Conservation (phyloP, 2,888 invertebrate species). For the Drosophila subsilvestris region DNA sequence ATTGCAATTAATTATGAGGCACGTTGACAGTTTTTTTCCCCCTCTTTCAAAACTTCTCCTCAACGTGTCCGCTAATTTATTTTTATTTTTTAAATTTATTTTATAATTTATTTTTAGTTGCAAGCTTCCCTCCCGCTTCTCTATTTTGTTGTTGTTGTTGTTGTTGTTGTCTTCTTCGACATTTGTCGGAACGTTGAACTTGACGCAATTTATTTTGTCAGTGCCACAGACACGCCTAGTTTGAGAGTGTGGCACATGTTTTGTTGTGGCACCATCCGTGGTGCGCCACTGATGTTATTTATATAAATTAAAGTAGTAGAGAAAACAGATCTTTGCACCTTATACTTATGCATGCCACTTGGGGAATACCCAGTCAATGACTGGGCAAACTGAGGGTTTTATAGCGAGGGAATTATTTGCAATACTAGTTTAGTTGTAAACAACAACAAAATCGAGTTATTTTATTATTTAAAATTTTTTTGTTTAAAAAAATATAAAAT, state of each 20-base stretch:
- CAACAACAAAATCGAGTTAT: too few species aligned
- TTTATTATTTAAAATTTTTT: too few species aligned
- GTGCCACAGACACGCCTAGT: slow-evolving; percentile 69
- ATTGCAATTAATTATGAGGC: slow-evolving; percentile 78
- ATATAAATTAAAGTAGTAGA: slow-evolving; percentile 48
- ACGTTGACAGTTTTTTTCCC: slow-evolving; percentile 61
- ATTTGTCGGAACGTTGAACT: slow-evolving; percentile 75
- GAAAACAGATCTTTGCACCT: slow-evolving; percentile 32
- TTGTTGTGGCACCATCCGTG: slow-evolving; percentile 9
- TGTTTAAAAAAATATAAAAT: too few species aligned
- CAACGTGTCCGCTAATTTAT: slow-evolving; percentile 61
- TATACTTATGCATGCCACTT: slow-evolving; percentile 44
- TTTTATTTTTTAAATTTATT: slow-evolving; percentile 56
- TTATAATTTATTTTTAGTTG: slow-evolving; percentile 74
- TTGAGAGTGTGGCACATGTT: slow-evolving; percentile 65
- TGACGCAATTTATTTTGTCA: slow-evolving; percentile 80
- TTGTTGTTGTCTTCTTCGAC: slow-evolving; percentile 56
- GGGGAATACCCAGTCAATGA: slow-evolving; percentile 64
- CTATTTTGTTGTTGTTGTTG: slow-evolving; percentile 50
- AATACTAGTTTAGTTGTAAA: background rate
- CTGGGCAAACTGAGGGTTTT: background rate
- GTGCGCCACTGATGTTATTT: slow-evolving; percentile 47
- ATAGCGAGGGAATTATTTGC: background rate
- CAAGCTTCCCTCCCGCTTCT: slow-evolving; percentile 51
- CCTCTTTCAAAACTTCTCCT: slow-evolving; percentile 7